Evolutionary conservation across 2,888 invertebrate species (phyloP).

Genomic region (Erebia aethiops): DNA sequence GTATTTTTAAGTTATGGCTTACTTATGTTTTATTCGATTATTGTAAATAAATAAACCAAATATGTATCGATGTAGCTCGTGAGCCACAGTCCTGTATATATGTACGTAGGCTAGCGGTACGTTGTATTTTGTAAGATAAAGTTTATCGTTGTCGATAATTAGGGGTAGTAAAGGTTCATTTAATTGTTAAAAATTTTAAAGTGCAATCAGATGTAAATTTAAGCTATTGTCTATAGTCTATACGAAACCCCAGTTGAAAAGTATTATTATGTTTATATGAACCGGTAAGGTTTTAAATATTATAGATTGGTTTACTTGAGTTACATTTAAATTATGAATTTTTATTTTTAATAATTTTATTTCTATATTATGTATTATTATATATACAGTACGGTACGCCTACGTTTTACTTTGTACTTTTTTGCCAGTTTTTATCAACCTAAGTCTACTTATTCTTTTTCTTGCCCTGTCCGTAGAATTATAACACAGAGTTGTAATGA

Average conservation of each 20-base stretch:
- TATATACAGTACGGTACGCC: constrained; percentile 68
- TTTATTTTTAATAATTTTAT: constrained; percentile 72
- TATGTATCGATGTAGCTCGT: constrained; percentile 67
- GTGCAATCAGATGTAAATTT: constrained; percentile 81
- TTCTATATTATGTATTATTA: constrained; percentile 53
- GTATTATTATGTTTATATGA: constrained; percentile 83
- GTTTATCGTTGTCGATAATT: constrained; percentile 56
- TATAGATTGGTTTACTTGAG: constrained; percentile 78
- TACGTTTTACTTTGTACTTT: constrained; percentile 32
- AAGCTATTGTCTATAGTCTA: constrained; percentile 71
- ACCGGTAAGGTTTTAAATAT: constrained; percentile 81
- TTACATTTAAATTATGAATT: constrained; percentile 79
- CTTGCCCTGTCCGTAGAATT: constrained; percentile 36
- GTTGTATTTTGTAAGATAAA: constrained; percentile 58
- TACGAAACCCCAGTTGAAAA: constrained; percentile 78
- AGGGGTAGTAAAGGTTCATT: constrained; percentile 59
- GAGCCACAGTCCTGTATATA: constrained; percentile 67
- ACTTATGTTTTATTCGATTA: constrained; percentile 58
- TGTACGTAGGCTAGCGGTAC: constrained; percentile 59
- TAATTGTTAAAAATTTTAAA: constrained; percentile 75
- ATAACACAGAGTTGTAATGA: constrained; percentile 38
- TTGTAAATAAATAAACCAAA: constrained; percentile 82
- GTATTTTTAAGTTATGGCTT: constrained; percentile 72
- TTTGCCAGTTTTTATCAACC: constrained; percentile 17
- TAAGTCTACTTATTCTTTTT: constrained; percentile 33